Evolutionary conservation across 2,888 invertebrate genomes (phyloP).

Genomic region (Salticus scenicus): DNA sequence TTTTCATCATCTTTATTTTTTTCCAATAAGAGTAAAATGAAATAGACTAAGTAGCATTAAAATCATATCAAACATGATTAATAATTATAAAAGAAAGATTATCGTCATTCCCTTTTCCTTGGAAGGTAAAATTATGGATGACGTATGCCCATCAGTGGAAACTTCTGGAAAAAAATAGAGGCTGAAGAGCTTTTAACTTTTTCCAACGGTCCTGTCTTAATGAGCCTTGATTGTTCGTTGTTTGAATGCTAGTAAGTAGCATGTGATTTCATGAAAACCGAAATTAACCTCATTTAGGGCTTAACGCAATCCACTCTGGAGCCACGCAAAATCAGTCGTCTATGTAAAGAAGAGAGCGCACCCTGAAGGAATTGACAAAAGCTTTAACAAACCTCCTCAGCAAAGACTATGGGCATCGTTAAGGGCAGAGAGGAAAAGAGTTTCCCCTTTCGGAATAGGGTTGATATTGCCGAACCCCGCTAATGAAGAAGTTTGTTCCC

Average conservation of each 20-base stretch:
- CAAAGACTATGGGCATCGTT: slow-evolving; percentile 7
- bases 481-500: slow-evolving; percentile 13
- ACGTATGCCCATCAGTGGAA: no score
- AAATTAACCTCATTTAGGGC: slow-evolving; percentile 7
- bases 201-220: background rate
- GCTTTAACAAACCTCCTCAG: slow-evolving; percentile 10
- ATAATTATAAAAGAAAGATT: no score
- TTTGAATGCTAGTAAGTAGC: background rate
- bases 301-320: background rate
- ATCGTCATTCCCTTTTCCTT: no score
- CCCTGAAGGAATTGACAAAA: background rate
- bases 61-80: no score
- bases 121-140: no score
- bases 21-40: no score
- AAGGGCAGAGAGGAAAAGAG: background rate
- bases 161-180: no score
- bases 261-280: background rate
- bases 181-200: no score
- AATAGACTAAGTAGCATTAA: no score
- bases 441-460: background rate
- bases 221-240: slow-evolving; percentile 11
- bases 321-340: background rate
- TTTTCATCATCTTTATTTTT: no score
- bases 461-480: background rate
- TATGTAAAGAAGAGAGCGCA: background rate